Percentiles rank a stretch among this genome's conserved stretches.
These are phyloP conservation scores for Phyllotreta cruciferae DNA, from an alignment of 2,888 invertebrate species.

Conservation along the genomic window DNA sequence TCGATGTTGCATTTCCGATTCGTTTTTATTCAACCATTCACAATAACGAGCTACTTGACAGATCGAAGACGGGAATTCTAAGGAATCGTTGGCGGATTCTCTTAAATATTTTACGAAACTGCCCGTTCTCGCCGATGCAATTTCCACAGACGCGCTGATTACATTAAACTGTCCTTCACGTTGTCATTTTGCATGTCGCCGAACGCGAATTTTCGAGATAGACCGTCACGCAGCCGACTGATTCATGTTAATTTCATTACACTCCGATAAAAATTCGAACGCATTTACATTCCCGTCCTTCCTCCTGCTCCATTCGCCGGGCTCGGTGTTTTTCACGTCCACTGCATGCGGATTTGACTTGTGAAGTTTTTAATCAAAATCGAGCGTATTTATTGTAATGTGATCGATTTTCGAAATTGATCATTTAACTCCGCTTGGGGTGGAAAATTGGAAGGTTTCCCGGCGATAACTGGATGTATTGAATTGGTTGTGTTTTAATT, in stretches of 20 bases:
- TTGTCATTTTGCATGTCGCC: conserved; percentile 16
- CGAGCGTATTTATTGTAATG: too few relatives aligned
- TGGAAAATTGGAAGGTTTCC: too few relatives aligned
- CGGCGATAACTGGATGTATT: too few relatives aligned
- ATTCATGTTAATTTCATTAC: conserved; percentile 22
- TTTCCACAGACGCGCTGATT: conserved; percentile 18
- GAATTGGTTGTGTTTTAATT: too few relatives aligned
- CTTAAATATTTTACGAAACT: conserved; percentile 11
- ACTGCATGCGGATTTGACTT: too few relatives aligned
- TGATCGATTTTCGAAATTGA: too few relatives aligned
- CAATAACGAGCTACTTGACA: conserved; percentile 14
- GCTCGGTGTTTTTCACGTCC: too few relatives aligned
- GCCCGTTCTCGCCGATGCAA: conserved; percentile 5
- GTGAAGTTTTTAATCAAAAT: too few relatives aligned
- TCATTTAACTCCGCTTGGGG: too few relatives aligned
- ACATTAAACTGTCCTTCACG: conserved; percentile 19
- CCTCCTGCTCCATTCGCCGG: too few relatives aligned
- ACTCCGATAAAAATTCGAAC: conserved; percentile 6
- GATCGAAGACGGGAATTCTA: neutral
- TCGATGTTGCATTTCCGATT: too few relatives aligned
- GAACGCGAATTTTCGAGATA: conserved; percentile 7
- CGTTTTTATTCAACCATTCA: neutral
- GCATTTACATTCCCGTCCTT: conserved; percentile 7
- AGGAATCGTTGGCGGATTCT: conserved; percentile 2
- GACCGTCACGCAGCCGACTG: conserved; percentile 14